A percentile compares a stretch with the other conserved stretches of the same genome.
Conservation (phyloP, 2,888 invertebrate species). For the Heliconius sara region DNA sequence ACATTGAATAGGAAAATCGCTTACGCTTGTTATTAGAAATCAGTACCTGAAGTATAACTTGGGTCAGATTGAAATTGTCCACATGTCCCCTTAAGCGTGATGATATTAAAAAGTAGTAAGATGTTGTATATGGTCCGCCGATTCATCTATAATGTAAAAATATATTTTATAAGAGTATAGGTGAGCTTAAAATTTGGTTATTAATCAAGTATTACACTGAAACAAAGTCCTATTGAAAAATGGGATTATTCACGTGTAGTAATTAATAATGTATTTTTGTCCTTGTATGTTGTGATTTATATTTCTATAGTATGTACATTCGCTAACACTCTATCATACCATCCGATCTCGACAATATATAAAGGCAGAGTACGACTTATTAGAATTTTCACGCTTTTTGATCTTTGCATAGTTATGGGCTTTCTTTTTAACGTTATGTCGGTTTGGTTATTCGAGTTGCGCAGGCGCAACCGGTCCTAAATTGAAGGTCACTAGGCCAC, state of each 20-base stretch:
- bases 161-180: neutral
- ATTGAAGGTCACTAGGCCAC: constrained; percentile 78
- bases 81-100: constrained; percentile 54
- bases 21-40: neutral
- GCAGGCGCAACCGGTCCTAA: constrained; percentile 66
- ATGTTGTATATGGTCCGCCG: constrained; percentile 50
- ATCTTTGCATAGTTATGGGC: constrained; percentile 42
- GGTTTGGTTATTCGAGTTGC: constrained; percentile 47
- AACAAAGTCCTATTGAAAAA: neutral
- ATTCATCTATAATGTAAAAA: constrained; percentile 60
- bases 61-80: constrained; percentile 63
- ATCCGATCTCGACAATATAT: constrained; percentile 5
- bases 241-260: neutral
- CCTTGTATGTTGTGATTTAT: neutral
- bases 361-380: neutral
- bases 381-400: constrained; percentile 19
- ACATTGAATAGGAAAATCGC: neutral
- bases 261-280: neutral
- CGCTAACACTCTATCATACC: neutral
- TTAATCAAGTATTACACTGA: neutral
- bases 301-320: neutral
- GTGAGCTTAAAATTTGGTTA: neutral
- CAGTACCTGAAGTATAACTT: constrained; percentile 59
- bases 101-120: constrained; percentile 56
- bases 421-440: constrained; percentile 63